A percentile compares a stretch with the other conserved stretches of the same genome.
Conservation (phyloP, 2,888 invertebrate genomes). For the Lithophane leautieri region DNA sequence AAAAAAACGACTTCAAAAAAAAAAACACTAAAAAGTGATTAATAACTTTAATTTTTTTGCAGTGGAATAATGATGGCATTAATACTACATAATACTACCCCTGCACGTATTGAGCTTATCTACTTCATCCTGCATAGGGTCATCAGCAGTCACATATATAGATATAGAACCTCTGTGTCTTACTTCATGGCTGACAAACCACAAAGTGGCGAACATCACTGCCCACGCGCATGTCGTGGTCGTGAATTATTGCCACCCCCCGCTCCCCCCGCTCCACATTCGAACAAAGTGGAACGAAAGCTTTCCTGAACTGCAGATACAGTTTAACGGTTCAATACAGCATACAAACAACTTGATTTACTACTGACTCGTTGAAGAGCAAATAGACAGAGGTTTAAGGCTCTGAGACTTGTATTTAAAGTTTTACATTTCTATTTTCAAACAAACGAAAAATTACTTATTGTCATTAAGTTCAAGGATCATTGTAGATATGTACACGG, state of each 20-base stretch:
- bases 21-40: too few relatives aligned
- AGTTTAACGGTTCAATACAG: conserved; percentile 68
- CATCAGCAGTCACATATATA: conserved; percentile 6
- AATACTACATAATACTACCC: too few relatives aligned
- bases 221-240: conserved; percentile 56
- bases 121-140: neutral
- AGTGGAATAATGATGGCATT: too few relatives aligned
- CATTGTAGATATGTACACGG: too few relatives aligned
- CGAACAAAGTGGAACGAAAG: conserved; percentile 69
- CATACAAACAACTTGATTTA: conserved; percentile 60
- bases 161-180: conserved; percentile 6
- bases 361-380: conserved; percentile 31
- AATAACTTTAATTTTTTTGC: too few relatives aligned
- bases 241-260: conserved; percentile 66
- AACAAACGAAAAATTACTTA: conserved; percentile 11
- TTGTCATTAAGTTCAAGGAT: neutral
- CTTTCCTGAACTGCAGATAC: conserved; percentile 65
- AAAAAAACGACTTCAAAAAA: too few relatives aligned
- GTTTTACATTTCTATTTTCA: conserved; percentile 21
- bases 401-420: neutral
- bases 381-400: conserved; percentile 24
- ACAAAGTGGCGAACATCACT: conserved; percentile 55
- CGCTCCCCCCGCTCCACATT: conserved; percentile 68
- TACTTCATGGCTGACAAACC: conserved; percentile 28
- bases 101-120: neutral